Evolutionary conservation across 2,888 invertebrate genomes (phyloP), one percentile per base, ranked within the genome.

Genomic region (Mongoloraphidia duomilia): DNA sequence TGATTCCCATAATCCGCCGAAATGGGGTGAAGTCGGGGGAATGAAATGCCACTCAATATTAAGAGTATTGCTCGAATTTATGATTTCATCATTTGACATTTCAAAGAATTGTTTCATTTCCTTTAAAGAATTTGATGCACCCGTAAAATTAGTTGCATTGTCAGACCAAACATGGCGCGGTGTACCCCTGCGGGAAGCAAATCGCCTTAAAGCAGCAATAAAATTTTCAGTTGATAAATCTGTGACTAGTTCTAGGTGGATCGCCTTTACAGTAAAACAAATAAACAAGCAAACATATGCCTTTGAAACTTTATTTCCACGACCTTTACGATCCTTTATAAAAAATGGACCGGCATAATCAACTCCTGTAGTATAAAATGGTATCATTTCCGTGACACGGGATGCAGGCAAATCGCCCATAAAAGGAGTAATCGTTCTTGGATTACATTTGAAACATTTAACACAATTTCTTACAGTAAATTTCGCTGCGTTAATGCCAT

Each of bases 1-100:
- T 9, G 57, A 53, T 42, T 64, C 62, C 59, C 59, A 60, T 6
- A 61, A 40, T 8, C 63, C 63, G 1, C 61, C 62, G 40, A 60
- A 58, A 47, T 62, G 57, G 2, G 61, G 61, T 11, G 57, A 50
- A 35, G 46, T 34, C 8, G 63, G 57, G 4, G 4, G 61, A 46
- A 55, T 61, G 46, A 61, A 65, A 40, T 57, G 49, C 60, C 61
- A 62, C 33, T 51, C 33, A 10, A 52, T 47, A 34, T 44, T 38
- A 36, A 51, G 51, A 2, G 13, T 6, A 10, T 41, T 13, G 1
- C 33, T 35, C 12, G 45, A 49, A 11, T 34, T 8, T 51, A 47
- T 49, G 38, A 34, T 37, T 49, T 35, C 36, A 12, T 2, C 10
- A 12, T 38, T 38, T n/a, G 11, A n/a, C 38, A n/a, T 12, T 11